phyloP scores from a whole-genome alignment of 1,140 invertebrate species.

The Phymastichus coffea region DNA sequence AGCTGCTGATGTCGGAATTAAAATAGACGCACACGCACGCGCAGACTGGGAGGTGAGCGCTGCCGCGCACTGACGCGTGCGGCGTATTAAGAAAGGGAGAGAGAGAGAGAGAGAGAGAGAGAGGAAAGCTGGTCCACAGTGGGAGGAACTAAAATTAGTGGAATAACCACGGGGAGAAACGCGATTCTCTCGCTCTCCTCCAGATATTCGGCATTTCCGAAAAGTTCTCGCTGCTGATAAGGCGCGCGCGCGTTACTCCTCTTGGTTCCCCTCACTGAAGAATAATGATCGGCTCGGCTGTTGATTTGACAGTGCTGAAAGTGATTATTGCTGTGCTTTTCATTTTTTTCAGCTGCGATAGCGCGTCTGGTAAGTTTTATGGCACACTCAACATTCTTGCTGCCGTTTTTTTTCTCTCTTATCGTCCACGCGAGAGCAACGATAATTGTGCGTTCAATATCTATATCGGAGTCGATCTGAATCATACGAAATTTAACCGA shows the following conservation, averaged over 20 bases:
- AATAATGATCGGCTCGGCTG: too few relatives aligned
- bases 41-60: neutral
- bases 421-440: too few relatives aligned
- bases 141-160: slow-evolving; percentile 47
- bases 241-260: slow-evolving; percentile 13
- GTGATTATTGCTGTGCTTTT: too few relatives aligned
- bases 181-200: slow-evolving; percentile 21
- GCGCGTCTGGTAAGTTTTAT: too few relatives aligned
- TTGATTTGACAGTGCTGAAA: too few relatives aligned
- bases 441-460: too few relatives aligned
- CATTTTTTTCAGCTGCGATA: too few relatives aligned
- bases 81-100: neutral
- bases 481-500: too few relatives aligned
- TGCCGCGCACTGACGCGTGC: too few relatives aligned
- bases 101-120: neutral
- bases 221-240: slow-evolving; percentile 38
- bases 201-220: slow-evolving; percentile 34
- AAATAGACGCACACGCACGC: slow-evolving; percentile 31
- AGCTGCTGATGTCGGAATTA: slow-evolving; percentile 39
- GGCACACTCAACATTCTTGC: too few relatives aligned
- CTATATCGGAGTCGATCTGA: too few relatives aligned
- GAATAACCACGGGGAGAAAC: slow-evolving; percentile 32
- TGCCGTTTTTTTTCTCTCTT: too few relatives aligned
- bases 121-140: slow-evolving; percentile 23
- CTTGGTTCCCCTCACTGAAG: slow-evolving; percentile 20